A percentile compares a stretch with the other conserved stretches of the same genome.
These are phyloP conservation scores for Catharus ustulatus DNA, from an alignment of 2,797 vertebrate genomes.

Conservation along the genomic window DNA sequence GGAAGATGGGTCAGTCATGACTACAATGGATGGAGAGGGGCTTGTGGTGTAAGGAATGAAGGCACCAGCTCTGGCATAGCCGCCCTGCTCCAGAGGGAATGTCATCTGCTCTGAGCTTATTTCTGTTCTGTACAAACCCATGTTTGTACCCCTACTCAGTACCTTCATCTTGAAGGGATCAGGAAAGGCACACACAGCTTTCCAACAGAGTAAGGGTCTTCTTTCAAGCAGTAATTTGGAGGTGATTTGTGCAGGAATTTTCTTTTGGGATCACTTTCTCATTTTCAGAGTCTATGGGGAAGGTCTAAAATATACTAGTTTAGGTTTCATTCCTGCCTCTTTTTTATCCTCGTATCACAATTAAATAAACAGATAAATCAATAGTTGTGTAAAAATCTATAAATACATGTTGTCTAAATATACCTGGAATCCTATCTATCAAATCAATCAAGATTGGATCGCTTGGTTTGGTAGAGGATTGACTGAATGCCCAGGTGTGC, in stretches of 20 bases:
- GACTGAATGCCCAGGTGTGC: background rate
- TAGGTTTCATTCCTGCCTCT: background rate
- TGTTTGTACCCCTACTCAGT: too few relatives aligned
- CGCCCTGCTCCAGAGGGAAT: background rate
- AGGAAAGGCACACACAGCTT: background rate
- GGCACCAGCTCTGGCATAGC: background rate
- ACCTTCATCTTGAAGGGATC: background rate
- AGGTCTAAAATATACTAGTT: background rate
- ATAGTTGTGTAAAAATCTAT: background rate
- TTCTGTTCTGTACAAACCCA: background rate
- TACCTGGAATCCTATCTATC: background rate
- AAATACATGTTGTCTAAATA: background rate
- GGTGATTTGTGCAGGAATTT: background rate
- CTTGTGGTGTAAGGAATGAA: background rate
- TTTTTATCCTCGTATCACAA: background rate
- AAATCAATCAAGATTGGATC: background rate
- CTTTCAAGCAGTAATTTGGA: background rate
- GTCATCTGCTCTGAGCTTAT: background rate
- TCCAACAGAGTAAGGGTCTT: background rate
- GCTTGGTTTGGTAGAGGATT: background rate
- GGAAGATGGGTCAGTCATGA: background rate
- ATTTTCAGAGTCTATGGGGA: background rate
- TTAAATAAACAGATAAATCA: background rate
- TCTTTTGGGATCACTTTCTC: background rate
- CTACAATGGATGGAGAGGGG: too few relatives aligned